A percentile compares a stretch with the other conserved stretches of the same genome.
phyloP scores from a whole-genome alignment of 2,888 invertebrate species.

The Nebria brevicollis region DNA sequence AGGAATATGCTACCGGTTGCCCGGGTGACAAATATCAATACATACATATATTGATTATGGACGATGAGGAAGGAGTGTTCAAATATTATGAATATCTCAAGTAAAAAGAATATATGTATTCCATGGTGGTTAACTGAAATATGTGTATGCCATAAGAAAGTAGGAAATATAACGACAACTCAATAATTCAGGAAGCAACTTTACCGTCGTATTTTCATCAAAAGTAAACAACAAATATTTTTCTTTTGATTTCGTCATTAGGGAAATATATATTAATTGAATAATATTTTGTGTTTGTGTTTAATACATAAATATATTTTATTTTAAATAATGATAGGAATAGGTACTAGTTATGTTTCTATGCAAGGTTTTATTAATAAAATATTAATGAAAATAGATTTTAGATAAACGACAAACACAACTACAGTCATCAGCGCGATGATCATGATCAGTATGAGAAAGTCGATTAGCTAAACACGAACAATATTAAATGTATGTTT shows the following conservation, averaged over 20 bases:
- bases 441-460: too few species aligned
- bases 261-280: too few species aligned
- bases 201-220: slow-evolving; percentile 17
- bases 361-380: too few species aligned
- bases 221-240: slow-evolving; percentile 29
- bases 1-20: slow-evolving; percentile 14
- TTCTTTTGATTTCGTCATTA: background rate
- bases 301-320: too few species aligned
- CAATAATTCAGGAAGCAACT: slow-evolving; percentile 40
- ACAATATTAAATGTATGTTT: too few species aligned
- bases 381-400: too few species aligned
- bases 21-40: slow-evolving; percentile 44
- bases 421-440: too few species aligned
- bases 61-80: background rate
- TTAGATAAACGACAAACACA: too few species aligned
- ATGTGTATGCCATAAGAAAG: slow-evolving; percentile 41
- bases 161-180: slow-evolving; percentile 41
- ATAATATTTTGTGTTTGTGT: too few species aligned
- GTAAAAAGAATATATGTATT: slow-evolving; percentile 37
- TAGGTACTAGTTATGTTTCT: too few species aligned
- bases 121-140: slow-evolving; percentile 42
- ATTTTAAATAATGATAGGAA: too few species aligned
- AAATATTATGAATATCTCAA: slow-evolving; percentile 31
- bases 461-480: too few species aligned
- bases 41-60: slow-evolving; percentile 40